Base-by-base conservation (phyloP, 2,888 invertebrate species). In the Caenorhabditis imperialis region DNA sequence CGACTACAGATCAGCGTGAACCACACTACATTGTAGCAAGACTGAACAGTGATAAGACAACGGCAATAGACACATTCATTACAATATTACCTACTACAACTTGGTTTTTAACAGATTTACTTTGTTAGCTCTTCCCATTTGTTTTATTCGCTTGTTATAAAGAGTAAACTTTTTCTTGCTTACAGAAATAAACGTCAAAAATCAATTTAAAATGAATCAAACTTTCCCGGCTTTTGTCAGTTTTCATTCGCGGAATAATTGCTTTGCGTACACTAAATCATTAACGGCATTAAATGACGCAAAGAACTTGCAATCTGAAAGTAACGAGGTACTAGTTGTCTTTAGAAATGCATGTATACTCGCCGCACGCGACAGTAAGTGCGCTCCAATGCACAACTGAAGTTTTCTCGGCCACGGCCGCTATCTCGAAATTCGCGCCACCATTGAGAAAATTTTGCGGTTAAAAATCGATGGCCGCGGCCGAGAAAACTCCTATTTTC, bases 221-320 rank as follows among this genome's bases (percentile, higher is more conserved):
- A 73, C 54, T 44, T 77, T 62, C 50, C 79, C 75, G 35, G 77
- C 75, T 51, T 75, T 79, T 55, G 40, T 79, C 47, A 72, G 50
- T n/a, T 79, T 77, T 45, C 79, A 79, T 65, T 67, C 73, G 57
- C 54, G 69, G 60, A 55, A 55, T 27, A 79, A 79, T 62, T 79
- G 79, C 57, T 79, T 79, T 47, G 79, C 55, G 0, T 79, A 79
- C 54, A 69, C 75, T 20, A 69, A 75, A 63, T 70, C 48, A 20
- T 48, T 69, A 38, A 55, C 57, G 27, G 53, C 73, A 16, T 67
- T 62, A 45, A 50, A 61, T 22, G 50, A 38, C 57, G 51, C 53
- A 18, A 58, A 70, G 44, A 51, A 57, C 51, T 53, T 51, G 63
- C 48, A 44, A 30, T 55, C 40, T 23, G 18, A 10, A 23, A 74